Evolutionary conservation across 2,113 vertebrate species (phyloP).

Genomic region (Ptilonorhynchus violaceus): DNA sequence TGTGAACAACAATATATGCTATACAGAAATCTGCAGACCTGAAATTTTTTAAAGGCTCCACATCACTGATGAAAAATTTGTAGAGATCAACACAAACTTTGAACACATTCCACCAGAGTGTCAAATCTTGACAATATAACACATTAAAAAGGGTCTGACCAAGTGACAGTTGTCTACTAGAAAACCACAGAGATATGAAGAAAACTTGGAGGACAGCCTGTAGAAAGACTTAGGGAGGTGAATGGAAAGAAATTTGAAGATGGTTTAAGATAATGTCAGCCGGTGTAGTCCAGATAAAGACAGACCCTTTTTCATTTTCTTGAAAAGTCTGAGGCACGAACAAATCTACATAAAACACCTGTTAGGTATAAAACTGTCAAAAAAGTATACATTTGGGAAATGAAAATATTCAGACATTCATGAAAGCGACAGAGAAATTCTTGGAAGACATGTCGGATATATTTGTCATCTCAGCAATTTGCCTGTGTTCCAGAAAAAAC

Average conservation of each 20-base stretch:
- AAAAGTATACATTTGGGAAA: neutral
- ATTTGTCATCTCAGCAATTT: conserved; percentile 30
- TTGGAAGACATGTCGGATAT: neutral
- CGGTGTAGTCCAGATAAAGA: neutral
- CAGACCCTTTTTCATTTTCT: neutral
- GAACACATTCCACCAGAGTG: neutral
- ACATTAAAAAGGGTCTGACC: neutral
- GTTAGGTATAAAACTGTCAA: conserved; percentile 31
- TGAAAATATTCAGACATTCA: neutral
- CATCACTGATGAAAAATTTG: neutral
- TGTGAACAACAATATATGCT: neutral
- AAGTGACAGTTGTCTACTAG: neutral
- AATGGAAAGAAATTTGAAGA: conserved; percentile 3
- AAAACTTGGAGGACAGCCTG: neutral
- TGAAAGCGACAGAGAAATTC: neutral
- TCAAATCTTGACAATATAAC: neutral
- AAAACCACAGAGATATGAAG: neutral
- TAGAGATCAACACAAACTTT: neutral
- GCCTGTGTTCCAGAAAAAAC: conserved; percentile 9
- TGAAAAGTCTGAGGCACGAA: neutral
- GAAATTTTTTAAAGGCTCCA: neutral
- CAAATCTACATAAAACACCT: neutral
- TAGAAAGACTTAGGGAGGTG: neutral
- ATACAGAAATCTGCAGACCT: neutral
- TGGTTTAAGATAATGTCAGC: conserved; percentile 15